Base-by-base conservation (phyloP, 2,797 vertebrate genomes). In the Varecia variegata region DNA sequence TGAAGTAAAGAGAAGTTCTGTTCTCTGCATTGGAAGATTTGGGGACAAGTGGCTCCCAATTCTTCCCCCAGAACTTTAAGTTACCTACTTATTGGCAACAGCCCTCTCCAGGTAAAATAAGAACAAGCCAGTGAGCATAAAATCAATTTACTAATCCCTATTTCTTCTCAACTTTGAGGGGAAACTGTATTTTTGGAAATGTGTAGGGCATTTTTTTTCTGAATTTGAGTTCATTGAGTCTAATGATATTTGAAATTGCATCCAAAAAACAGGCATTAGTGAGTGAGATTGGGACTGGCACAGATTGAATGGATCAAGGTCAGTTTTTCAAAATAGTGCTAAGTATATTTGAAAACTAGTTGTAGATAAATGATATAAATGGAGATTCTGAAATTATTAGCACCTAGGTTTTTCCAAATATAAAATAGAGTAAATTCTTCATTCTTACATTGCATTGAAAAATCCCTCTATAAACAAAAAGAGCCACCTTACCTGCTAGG, bases 111-210 rank as follows among this genome's bases (percentile, higher is more conserved):
- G 56, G 32, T 83, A 32, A 87, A 76, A 77, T 30, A 83, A 70
- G 85, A 81, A 90, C 65, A 93, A 90, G 23, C 11, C 65, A 86
- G 17, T 84, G 79, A 95, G 15, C 76, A 35, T 68, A 67, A 91
- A 85, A 82, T 65, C 77, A 65, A 14, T 47, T 56, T 65, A 58
- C 4, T 71, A 27, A 62, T 89, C 47, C 84, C 76, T 73, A 1
- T 58, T 80, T 62, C 56, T 54, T 70, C 54, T 67, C 73, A 87
- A 76, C 52, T 58, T 90, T 82, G 56, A 81, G 35, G 35, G 95
- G 17, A 88, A 84, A 38, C 30, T 62, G 1, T 88, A 5, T 81
- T 86, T 90, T 87, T 70, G 25, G 50, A 93, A 71, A 70, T 71
- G 79, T 62, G n/a, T 80, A 43, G 35, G 32, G 7, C 21, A 7